A percentile compares a stretch with the other conserved stretches of the same genome.
Conservation (phyloP, 2,797 vertebrate species). For the Gallirallus australis region DNA sequence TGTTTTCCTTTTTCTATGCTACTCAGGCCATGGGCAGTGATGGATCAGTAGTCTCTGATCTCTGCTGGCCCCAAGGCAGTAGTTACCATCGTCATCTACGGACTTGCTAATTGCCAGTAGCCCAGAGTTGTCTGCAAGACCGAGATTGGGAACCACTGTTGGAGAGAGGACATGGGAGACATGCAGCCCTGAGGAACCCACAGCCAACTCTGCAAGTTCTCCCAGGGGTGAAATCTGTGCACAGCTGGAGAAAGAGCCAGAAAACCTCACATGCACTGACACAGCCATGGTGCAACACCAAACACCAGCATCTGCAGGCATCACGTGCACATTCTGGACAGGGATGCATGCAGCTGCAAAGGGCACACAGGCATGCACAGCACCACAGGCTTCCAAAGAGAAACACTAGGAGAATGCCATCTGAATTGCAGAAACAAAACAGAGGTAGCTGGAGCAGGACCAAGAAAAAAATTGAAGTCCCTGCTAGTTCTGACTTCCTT, state of each 20-base stretch:
- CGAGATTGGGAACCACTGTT: not conserved
- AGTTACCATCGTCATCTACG: not conserved
- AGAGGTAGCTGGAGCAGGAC: not conserved
- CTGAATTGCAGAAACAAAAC: not conserved
- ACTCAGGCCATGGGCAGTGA: not conserved
- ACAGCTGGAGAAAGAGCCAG: conserved; percentile 62
- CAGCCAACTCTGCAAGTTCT: conserved; percentile 74
- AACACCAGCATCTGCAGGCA: not conserved
- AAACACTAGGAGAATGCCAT: not conserved
- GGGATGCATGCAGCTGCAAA: not conserved
- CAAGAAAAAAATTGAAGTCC: not conserved
- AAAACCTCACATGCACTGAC: not conserved
- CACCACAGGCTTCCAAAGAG: not conserved
- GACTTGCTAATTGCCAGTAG: not conserved
- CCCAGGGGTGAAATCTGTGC: conserved; percentile 67
- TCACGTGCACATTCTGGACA: not conserved
- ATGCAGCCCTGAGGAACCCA: conserved; percentile 12
- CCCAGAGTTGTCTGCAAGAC: not conserved
- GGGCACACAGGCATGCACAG: not conserved
- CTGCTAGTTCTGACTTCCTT: not conserved
- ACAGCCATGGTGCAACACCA: not conserved
- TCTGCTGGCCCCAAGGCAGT: not conserved
- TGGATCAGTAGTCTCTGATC: not conserved
- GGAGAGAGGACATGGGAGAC: not conserved
- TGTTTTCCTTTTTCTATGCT: not conserved